Conservation (phyloP, 2,113 vertebrate species). For the Gasterosteus nipponicus region DNA sequence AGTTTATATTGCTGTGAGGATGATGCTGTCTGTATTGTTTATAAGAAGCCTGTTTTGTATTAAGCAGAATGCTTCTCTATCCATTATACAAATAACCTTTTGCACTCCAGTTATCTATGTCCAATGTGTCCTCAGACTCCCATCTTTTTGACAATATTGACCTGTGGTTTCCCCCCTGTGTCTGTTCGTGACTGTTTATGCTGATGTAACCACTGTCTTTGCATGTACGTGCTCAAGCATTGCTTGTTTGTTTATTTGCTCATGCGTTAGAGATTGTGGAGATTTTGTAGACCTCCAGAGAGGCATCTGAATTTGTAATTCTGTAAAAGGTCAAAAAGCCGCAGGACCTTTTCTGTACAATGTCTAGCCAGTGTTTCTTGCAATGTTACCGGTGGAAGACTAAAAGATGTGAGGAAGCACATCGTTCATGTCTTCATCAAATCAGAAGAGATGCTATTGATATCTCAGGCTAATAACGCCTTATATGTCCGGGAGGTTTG, state of each 20-base stretch:
- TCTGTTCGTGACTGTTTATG: neutral
- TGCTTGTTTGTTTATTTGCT: slow-evolving; percentile 29
- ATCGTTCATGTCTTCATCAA: neutral
- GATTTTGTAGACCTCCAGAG: neutral
- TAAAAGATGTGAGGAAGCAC: neutral
- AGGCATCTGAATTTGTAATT: neutral
- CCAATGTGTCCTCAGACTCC: neutral
- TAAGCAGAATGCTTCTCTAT: neutral
- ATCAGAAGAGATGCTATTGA: neutral
- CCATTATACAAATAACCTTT: slow-evolving; percentile 27
- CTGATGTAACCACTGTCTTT: slow-evolving; percentile 15
- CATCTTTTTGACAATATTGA: neutral
- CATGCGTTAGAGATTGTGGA: neutral
- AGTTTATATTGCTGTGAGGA: neutral
- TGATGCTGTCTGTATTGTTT: neutral
- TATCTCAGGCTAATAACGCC: neutral
- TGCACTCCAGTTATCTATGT: too few species aligned
- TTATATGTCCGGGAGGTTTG: neutral
- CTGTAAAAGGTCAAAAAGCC: neutral
- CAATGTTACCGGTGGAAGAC: neutral
- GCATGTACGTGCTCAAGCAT: neutral
- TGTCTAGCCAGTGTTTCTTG: neutral
- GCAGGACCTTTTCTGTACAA: neutral
- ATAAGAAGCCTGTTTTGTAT: slow-evolving; percentile 21
- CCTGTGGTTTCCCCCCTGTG: neutral